Evolutionary conservation across 1,140 invertebrate genomes (phyloP), one percentile per base, ranked within the genome.

Genomic region (Megalonaias nervosa): DNA sequence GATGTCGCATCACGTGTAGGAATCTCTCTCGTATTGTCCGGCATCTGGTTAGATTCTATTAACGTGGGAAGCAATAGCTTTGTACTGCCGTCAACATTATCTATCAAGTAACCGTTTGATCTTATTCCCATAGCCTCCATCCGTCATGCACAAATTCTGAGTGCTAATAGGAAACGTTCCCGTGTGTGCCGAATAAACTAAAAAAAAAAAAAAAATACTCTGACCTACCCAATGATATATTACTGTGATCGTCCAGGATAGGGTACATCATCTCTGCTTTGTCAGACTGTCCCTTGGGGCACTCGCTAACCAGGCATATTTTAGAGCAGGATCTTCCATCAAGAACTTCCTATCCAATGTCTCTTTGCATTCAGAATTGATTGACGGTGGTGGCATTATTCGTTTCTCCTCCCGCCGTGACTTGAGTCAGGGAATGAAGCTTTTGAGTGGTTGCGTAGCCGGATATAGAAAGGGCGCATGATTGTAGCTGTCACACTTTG

Each of bases 181-280:
- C 31, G 15, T 65, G 16, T 59, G 26, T 1, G 13, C 38, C 4
- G 2, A 66, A 78, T 16, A 74, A 62, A 31, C 76, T 9, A 38
- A 70, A 71, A 19, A 76, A 26, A 26, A 26, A n/a, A 26, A 26
- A 26, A 26, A 26, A 1, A 26, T 2, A 67, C 6, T 71, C 67
- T 14, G 78, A 68, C 9, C 21, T 71, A 56, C 67, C 73, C 60
- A 80, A 57, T 56, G 74, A 72, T 26, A 26, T 61, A 57, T 80
- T 77, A 59, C 79, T 80, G 23, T 81, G 80, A 26, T 81, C 75
- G 31, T 81, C 79, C 2, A 38, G 38, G 4, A 38, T 38, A 2
- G 38, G 5, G 9, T 38, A 38, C 38, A 38, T 2, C 38, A 5
- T 38, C 4, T 5, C 9, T 38, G 5, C 31, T 31, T 1, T 31